phyloP scores from a whole-genome alignment of 2,888 invertebrate species.

The Gymnosoma rotundatum region DNA sequence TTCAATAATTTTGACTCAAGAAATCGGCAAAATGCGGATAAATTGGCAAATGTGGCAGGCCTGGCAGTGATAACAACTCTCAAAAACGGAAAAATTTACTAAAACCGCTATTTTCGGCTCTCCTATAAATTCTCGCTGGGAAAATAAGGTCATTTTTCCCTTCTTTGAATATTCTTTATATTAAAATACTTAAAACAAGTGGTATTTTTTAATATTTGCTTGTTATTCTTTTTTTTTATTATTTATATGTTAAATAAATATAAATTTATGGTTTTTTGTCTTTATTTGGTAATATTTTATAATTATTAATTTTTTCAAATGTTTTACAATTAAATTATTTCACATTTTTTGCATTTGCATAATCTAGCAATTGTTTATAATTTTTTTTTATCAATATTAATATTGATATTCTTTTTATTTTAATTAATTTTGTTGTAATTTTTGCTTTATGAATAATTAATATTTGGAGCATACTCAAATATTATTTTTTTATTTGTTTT shows the following conservation, averaged over 20 bases:
- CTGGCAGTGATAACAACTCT: no score
- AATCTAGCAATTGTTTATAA: slow-evolving; percentile 55
- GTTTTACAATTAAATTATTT: slow-evolving; percentile 70
- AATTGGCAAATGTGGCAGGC: no score
- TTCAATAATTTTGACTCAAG: no score
- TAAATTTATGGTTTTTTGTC: slow-evolving; percentile 64
- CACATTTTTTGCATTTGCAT: slow-evolving; percentile 68
- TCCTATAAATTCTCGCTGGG: no score
- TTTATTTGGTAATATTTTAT: slow-evolving; percentile 66
- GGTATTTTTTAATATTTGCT: slow-evolving; percentile 42
- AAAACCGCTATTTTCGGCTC: no score
- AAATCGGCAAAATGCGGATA: no score
- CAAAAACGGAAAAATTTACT: no score
- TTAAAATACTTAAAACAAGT: neutral
- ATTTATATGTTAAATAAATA: slow-evolving; percentile 70
- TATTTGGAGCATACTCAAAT: slow-evolving; percentile 57
- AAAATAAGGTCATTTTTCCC: no score
- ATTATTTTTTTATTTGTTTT: slow-evolving; percentile 39
- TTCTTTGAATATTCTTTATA: neutral
- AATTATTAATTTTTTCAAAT: slow-evolving; percentile 54
- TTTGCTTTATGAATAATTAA: slow-evolving; percentile 51
- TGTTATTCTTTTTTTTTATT: slow-evolving; percentile 63
- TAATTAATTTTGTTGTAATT: slow-evolving; percentile 35
- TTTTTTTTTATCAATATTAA: slow-evolving; percentile 54
- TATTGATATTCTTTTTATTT: slow-evolving; percentile 32